phyloP scores from a whole-genome alignment of 2,888 invertebrate species.

The Pseudococcus viburni region DNA sequence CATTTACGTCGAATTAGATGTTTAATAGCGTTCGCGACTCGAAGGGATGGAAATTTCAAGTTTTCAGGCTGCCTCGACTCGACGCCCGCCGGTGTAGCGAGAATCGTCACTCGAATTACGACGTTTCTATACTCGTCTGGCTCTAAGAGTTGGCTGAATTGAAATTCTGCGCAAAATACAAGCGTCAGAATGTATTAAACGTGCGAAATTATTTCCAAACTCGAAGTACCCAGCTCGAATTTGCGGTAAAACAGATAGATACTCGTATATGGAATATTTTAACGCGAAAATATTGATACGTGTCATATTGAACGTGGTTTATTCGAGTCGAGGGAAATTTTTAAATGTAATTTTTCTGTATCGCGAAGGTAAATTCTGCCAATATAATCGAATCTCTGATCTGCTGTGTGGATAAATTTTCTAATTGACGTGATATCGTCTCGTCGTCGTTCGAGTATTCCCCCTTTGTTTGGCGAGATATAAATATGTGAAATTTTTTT shows the following conservation, averaged over 20 bases:
- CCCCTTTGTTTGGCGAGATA: background rate
- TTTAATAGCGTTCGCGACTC: background rate
- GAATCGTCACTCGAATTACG: background rate
- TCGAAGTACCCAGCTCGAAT: background rate
- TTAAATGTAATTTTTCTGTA: background rate
- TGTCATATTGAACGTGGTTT: background rate
- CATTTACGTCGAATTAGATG: background rate
- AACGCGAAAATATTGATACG: constrained; percentile 7
- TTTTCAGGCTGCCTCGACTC: background rate
- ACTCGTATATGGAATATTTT: background rate
- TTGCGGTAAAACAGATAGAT: background rate
- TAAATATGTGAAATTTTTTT: background rate
- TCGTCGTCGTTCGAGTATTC: background rate
- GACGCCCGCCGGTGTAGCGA: background rate
- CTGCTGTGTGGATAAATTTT: background rate
- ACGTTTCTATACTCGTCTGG: background rate
- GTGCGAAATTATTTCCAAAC: too few relatives aligned
- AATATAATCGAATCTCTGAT: background rate
- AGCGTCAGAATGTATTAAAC: background rate
- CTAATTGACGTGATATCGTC: background rate
- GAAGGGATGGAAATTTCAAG: background rate
- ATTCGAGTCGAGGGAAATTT: background rate
- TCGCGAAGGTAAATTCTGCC: background rate
- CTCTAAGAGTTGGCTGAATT: background rate
- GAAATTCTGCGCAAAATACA: background rate